Conservation (phyloP, 2,797 vertebrate species). For the Sebastes alutus region DNA sequence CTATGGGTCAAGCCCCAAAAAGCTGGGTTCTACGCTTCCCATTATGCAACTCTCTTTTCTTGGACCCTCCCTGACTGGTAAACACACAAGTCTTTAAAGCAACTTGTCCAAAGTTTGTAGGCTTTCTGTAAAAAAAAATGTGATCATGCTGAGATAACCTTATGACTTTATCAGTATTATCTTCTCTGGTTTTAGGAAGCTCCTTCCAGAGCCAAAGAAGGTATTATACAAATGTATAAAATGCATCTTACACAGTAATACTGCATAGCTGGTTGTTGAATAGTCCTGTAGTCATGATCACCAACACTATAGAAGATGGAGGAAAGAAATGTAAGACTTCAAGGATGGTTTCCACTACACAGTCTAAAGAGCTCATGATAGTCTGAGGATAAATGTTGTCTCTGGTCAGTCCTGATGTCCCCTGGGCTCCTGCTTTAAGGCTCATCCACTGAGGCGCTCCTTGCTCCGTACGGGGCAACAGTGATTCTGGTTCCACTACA, state of each 20-base stretch:
- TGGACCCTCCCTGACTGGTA: neutral
- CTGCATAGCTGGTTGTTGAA: neutral
- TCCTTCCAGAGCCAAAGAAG: neutral
- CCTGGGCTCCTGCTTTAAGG: slow-evolving; percentile 54
- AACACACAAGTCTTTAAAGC: neutral
- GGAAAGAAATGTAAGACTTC: neutral
- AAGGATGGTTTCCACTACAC: neutral
- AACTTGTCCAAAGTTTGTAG: neutral
- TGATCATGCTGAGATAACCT: neutral
- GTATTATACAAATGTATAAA: neutral
- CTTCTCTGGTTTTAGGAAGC: neutral
- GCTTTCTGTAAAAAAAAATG: neutral
- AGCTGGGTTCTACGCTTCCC: fast-evolving
- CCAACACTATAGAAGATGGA: neutral
- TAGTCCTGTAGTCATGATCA: neutral
- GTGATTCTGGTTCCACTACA: slow-evolving; percentile 64
- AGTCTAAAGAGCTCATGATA: neutral
- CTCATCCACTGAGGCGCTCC: slow-evolving; percentile 43
- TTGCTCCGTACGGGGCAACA: slow-evolving; percentile 39
- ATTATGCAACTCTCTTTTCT: neutral
- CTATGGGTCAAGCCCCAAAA: neutral
- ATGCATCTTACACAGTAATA: too few relatives aligned
- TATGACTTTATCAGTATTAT: neutral
- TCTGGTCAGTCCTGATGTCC: slow-evolving; percentile 40
- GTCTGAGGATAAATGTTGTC: slow-evolving; percentile 34